Percentiles rank a stretch among this genome's conserved stretches.
Evolutionary conservation across 2,113 vertebrate genomes (phyloP).

Genomic region (Pollimyrus isidori): DNA sequence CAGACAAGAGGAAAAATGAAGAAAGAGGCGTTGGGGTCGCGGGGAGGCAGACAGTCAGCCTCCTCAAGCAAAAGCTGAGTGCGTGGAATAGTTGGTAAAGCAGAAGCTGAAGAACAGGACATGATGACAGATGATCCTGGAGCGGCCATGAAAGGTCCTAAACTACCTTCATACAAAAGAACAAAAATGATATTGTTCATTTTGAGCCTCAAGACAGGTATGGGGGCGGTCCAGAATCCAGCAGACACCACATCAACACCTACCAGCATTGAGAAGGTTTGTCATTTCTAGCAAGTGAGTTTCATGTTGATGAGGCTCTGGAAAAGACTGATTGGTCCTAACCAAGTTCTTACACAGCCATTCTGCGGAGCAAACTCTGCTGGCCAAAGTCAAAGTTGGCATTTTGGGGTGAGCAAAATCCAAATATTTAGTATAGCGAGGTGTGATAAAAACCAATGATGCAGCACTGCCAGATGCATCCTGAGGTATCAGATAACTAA

Average conservation of each 20-base stretch:
- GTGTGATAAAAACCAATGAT: not conserved
- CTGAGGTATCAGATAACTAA: not conserved
- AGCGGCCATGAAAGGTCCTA: not conserved
- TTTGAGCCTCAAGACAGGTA: not conserved
- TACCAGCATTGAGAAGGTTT: not conserved
- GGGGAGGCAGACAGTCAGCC: not conserved
- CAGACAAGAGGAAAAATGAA: not conserved
- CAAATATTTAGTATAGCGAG: not conserved
- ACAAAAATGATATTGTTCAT: not conserved
- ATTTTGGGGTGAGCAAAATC: not conserved
- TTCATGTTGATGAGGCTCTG: not conserved
- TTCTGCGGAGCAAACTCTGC: not conserved
- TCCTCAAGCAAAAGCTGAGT: not conserved
- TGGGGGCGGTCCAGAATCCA: not conserved
- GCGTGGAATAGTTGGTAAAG: not conserved
- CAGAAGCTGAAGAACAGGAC: not conserved
- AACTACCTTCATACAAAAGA: not conserved
- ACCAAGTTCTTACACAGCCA: not conserved
- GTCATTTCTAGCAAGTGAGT: not conserved
- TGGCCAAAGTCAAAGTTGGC: not conserved
- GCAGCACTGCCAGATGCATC: not conserved
- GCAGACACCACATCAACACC: not conserved
- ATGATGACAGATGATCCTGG: not conserved
- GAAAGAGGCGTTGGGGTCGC: not conserved
- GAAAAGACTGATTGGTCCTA: not conserved